phyloP scores from a whole-genome alignment of 2,888 invertebrate genomes.

The Morinoia aosen region DNA sequence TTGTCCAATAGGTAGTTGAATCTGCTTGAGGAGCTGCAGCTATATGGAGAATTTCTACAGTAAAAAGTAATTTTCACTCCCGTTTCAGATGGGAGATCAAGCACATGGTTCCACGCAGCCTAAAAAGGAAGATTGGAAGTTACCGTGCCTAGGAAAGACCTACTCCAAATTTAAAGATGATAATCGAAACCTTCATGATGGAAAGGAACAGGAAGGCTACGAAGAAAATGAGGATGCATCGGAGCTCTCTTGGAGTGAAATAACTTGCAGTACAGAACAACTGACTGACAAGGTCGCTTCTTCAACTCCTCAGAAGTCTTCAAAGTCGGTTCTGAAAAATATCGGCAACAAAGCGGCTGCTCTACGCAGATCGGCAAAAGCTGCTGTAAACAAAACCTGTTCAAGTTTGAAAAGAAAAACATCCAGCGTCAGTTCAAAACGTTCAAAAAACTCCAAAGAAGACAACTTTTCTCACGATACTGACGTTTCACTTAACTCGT shows the following conservation, averaged over 20 bases:
- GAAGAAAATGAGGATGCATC: not conserved
- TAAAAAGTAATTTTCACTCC: not conserved
- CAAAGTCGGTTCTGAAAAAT: not conserved
- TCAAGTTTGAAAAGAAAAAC: not conserved
- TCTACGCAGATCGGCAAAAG: not conserved
- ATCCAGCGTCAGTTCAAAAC: not conserved
- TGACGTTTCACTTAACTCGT: not conserved
- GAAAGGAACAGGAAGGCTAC: not conserved
- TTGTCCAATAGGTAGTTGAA: no score
- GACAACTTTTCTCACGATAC: not conserved
- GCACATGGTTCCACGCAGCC: not conserved
- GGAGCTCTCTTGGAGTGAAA: not conserved
- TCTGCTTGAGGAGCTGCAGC: no score
- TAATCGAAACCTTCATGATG: not conserved
- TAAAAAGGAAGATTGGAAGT: not conserved
- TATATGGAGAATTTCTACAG: no score
- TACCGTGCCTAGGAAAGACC: not conserved
- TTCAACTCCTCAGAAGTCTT: not conserved
- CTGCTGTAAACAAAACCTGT: not conserved
- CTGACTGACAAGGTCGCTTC: not conserved
- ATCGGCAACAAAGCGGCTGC: conserved; percentile 8
- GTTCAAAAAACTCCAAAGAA: not conserved
- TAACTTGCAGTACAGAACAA: not conserved
- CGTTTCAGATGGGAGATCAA: not conserved
- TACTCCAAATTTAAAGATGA: not conserved